Base-by-base conservation (phyloP, 2,797 vertebrate species). In the Anniella stebbinsi region DNA sequence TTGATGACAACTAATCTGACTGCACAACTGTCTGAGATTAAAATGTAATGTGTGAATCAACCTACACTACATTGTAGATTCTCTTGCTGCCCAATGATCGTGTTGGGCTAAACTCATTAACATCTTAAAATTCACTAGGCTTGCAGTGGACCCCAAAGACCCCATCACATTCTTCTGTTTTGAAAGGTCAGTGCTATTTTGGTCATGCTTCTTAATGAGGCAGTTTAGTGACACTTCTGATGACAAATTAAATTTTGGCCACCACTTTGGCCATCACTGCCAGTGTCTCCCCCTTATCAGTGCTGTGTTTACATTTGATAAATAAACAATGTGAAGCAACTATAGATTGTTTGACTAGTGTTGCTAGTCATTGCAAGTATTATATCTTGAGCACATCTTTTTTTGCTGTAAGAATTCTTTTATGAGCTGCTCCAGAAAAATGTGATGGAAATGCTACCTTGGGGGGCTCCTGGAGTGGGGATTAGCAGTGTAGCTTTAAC, bases 221-320 rank as follows among this genome's bases (percentile, higher is more conserved):
- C 51, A 80, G 86, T 13, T n/a, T 0, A 0, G 23, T 86, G 63
- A 84, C 13, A 3, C 48, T 63, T 45, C 85, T 76, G 1, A 0
- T 33, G 1, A 84, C 28, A 48, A 4, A 15, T 80, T 80, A 80
- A 33, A 54, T 18, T 30, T 80, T 51, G 45, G 25, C 11, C 23
- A 51, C 8, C 9, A 23, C 17, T 77, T 85, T 41, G 28, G 60
- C 21, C 80, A 84, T 33, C 41, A 33, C 3, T 48, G 8, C 80
- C 21, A 69, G 10, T 69, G 21, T 51, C 23, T 88, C 30, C 45
- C 17, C 67, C 18, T n/a, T 81, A 25, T 72, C 11, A n/a, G 18
- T 17, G 9, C 28, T 36, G 0, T 83, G 38, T 75, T 82, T 78
- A 66, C 33, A 45, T n/a, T 81, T 48, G 36, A 54, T 51, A n/a